Conservation (phyloP, 1,140 invertebrate genomes). For the Lordiphosa stackelbergi region DNA sequence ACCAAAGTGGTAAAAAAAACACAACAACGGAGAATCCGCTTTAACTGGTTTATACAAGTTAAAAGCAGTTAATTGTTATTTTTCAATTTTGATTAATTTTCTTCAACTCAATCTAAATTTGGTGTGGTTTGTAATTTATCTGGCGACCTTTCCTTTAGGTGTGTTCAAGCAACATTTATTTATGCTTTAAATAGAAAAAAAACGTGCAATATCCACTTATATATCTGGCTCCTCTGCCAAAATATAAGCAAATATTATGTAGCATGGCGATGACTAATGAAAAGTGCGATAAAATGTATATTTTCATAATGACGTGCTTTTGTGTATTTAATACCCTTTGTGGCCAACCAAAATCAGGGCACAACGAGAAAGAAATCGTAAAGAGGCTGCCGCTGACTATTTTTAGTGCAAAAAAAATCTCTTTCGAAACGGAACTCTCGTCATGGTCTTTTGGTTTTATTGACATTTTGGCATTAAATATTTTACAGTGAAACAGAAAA, state of each 20-base stretch:
- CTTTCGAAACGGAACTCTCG: constrained; percentile 36
- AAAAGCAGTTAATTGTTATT: neutral
- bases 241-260: constrained; percentile 14
- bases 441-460: neutral
- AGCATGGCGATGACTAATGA: constrained; percentile 49
- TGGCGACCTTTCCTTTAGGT: too few species aligned
- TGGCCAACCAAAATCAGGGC: constrained; percentile 31
- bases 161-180: constrained; percentile 24
- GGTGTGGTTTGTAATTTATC: neutral
- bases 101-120: neutral
- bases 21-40: too few species aligned
- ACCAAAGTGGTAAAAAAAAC: too few species aligned
- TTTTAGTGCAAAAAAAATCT: constrained; percentile 43
- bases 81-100: neutral
- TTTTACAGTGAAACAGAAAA: neutral
- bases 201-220: constrained; percentile 55
- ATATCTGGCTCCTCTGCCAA: constrained; percentile 10
- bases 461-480: constrained; percentile 11
- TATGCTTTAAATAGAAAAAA: constrained; percentile 19
- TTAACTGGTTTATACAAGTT: too few species aligned
- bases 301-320: constrained; percentile 11
- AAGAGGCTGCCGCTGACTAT: constrained; percentile 29
- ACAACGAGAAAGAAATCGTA: constrained; percentile 21
- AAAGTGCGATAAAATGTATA: constrained; percentile 21
- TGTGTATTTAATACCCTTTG: constrained; percentile 8